phyloP scores from a whole-genome alignment of 2,888 invertebrate genomes.

The Heliconius cydno region DNA sequence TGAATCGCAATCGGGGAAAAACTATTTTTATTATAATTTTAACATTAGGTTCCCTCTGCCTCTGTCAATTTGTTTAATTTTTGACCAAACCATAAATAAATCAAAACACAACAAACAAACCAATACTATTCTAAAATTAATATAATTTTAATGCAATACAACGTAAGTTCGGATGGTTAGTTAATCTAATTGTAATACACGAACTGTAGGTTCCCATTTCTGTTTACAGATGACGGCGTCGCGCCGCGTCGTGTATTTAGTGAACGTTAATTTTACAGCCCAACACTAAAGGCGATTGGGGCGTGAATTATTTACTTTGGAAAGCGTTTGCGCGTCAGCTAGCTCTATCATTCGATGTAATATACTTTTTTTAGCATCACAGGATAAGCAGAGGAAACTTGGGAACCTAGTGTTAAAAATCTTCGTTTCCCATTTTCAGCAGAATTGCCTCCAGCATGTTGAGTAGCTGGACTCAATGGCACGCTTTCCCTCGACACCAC shows the following conservation, averaged over 20 bases:
- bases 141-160: not conserved
- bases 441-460: too few species aligned
- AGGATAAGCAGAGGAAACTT: not conserved
- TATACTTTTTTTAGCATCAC: not conserved
- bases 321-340: not conserved
- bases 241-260: constrained; percentile 18
- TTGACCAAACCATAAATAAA: not conserved
- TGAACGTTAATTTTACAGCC: constrained; percentile 17
- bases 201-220: not conserved
- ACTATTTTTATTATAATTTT: not conserved
- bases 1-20: not conserved
- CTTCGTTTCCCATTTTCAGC: not conserved
- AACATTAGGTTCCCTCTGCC: too few species aligned
- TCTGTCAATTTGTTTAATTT: too few species aligned
- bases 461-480: too few species aligned
- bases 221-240: constrained; percentile 12
- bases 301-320: constrained; percentile 21
- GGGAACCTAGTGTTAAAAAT: not conserved
- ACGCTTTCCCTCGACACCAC: too few species aligned
- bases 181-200: constrained; percentile 11
- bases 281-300: constrained; percentile 4
- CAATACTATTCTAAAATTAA: not conserved
- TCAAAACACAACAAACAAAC: not conserved
- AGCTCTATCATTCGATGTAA: not conserved
- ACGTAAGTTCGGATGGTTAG: not conserved